Conservation (phyloP, 2,113 vertebrate genomes). For the Macroglossus sobrinus region DNA sequence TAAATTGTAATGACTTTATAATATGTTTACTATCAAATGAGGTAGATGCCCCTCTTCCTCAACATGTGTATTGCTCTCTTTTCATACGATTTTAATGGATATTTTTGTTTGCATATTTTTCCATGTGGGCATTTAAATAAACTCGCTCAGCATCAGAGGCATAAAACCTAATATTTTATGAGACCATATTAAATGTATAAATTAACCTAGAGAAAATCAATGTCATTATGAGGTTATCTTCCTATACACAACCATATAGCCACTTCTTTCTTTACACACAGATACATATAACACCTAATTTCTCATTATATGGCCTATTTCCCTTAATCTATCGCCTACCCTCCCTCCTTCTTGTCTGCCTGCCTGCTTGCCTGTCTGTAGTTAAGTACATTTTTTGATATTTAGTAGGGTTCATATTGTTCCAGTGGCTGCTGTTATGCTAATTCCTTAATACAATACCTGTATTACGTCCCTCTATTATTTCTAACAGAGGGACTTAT, state of each 20-base stretch:
- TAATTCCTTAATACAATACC: background rate
- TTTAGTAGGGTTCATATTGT: background rate
- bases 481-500: background rate
- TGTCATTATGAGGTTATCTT: background rate
- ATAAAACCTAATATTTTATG: background rate
- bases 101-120: background rate
- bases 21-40: background rate
- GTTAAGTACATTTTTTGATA: conserved; percentile 17
- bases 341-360: no score
- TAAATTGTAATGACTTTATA: background rate
- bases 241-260: background rate
- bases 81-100: background rate
- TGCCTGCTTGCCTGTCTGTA: background rate
- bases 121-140: background rate
- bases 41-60: fast-evolving
- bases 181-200: background rate
- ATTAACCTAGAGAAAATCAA: background rate
- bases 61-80: background rate
- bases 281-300: background rate
- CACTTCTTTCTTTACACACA: background rate
- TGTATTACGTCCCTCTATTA: background rate
- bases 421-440: background rate
- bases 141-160: background rate
- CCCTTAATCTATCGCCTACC: no score
- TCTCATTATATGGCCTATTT: background rate